Evolutionary conservation across 2,888 invertebrate genomes (phyloP), one percentile per base, ranked within the genome.

Genomic region (Noctua pronuba): DNA sequence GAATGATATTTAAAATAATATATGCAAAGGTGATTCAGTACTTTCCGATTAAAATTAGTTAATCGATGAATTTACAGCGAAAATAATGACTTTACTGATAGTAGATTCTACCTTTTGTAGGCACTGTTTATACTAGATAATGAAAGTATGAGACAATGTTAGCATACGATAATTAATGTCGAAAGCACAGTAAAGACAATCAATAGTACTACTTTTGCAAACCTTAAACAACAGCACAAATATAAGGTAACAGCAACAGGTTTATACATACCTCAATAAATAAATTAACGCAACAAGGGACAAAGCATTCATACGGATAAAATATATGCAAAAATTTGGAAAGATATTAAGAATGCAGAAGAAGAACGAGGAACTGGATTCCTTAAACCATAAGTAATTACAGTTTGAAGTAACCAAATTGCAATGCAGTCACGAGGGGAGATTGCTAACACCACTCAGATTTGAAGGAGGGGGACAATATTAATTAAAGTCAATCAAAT

Each of bases 371-470:
- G 95, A 91, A 95, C 95, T 96, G 96, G 96, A 95, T 95, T 95
- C 96, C 96, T 96, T 95, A 95, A 96, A 96, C 96, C 96, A 96
- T 95, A 96, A 95, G 96, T 95, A 93, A 94, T 96, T 96, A 96
- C 96, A 96, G 95, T 96, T 95, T 96, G 96, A 96, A 96, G 96
- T 96, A 94, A 96, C 97, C 96, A 96, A 96, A 94, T 95, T 95
- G 95, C 94, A 96, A 97, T 97, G 96, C 97, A 97, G 97, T 97
- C 96, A 97, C 97, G 97, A 97, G 97, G 96, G 96, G 97, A 97
- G 97, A 97, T 97, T 95, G 91, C 91, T 88, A 88, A 95, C 95
- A 96, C 96, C 96, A 96, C 96, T 95, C 90, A 89, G 92, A 86
- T 84, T 88, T 79, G 81, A 91, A 86, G 89, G 91, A 91, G 79